Evolutionary conservation across 2,797 vertebrate species (phyloP).

Genomic region (Neomorphus geoffroyi): DNA sequence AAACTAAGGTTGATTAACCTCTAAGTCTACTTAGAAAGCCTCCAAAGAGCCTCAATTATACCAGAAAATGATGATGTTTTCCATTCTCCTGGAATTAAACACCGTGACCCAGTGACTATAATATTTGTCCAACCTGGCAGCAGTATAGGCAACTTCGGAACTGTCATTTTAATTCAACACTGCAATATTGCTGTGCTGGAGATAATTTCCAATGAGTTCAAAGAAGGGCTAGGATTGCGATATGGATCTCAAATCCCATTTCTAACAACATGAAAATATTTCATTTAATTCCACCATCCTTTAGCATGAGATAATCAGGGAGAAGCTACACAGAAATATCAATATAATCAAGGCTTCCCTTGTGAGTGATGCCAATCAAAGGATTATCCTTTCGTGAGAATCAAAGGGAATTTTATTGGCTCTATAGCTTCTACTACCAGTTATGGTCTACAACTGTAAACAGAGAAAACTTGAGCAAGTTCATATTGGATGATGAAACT

Average conservation of each 20-base stretch:
- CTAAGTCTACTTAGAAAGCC: not conserved
- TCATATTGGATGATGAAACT: not conserved
- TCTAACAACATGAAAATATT: not conserved
- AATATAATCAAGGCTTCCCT: not conserved
- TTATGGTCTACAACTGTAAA: not conserved
- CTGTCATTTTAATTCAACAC: not conserved
- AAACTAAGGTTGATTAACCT: not conserved
- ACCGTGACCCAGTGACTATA: not conserved
- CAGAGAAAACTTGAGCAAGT: not conserved
- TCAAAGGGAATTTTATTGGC: not conserved
- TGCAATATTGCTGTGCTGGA: not conserved
- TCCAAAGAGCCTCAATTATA: not conserved
- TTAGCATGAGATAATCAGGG: not conserved
- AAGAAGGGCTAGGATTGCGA: not conserved
- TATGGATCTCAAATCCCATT: not conserved
- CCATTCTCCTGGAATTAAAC: not conserved
- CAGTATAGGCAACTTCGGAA: not conserved
- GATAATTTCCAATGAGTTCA: not conserved
- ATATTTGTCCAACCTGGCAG: not conserved
- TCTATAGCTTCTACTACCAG: not conserved
- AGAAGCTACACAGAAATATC: not conserved
- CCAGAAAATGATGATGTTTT: not conserved
- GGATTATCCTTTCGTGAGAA: not conserved
- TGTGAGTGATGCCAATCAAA: not conserved
- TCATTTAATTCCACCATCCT: not conserved